Evolutionary conservation across 2,888 invertebrate genomes (phyloP).

Genomic region (Formica aserva): DNA sequence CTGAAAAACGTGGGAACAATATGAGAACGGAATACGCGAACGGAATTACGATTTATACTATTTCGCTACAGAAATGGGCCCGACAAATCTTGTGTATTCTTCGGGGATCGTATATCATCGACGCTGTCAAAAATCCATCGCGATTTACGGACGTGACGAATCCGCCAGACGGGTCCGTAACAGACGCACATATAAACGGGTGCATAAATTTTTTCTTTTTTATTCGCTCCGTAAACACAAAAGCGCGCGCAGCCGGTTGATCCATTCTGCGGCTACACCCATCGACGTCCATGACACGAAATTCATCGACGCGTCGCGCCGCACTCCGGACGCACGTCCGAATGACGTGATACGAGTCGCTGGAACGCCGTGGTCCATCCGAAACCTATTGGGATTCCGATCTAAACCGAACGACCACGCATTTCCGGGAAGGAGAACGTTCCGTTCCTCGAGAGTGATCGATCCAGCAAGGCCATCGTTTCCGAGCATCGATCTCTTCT

Average conservation of each 20-base stretch:
- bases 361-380: constrained; percentile 58
- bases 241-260: constrained; percentile 55
- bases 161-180: constrained; percentile 19
- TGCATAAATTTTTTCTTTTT: constrained; percentile 23
- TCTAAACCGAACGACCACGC: constrained; percentile 69
- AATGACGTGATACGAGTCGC: constrained; percentile 57
- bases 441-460: constrained; percentile 24
- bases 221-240: constrained; percentile 11
- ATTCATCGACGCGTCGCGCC: constrained; percentile 46
- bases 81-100: constrained; percentile 45
- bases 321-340: constrained; percentile 48
- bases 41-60: constrained; percentile 43
- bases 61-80: constrained; percentile 34
- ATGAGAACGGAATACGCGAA: constrained; percentile 9
- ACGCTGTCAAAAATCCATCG: constrained; percentile 40
- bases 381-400: constrained; percentile 68
- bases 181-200: not conserved
- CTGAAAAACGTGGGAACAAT: constrained; percentile 32
- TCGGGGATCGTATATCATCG: constrained; percentile 49
- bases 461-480: not conserved
- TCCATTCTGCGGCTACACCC: constrained; percentile 50
- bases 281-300: constrained; percentile 31
- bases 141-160: constrained; percentile 56
- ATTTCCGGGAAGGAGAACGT: constrained; percentile 30
- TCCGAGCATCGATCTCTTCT: not conserved